Percentiles rank a stretch among this genome's conserved stretches.
Evolutionary conservation across 2,113 vertebrate genomes (phyloP).

Genomic region (Seriola dumerili): DNA sequence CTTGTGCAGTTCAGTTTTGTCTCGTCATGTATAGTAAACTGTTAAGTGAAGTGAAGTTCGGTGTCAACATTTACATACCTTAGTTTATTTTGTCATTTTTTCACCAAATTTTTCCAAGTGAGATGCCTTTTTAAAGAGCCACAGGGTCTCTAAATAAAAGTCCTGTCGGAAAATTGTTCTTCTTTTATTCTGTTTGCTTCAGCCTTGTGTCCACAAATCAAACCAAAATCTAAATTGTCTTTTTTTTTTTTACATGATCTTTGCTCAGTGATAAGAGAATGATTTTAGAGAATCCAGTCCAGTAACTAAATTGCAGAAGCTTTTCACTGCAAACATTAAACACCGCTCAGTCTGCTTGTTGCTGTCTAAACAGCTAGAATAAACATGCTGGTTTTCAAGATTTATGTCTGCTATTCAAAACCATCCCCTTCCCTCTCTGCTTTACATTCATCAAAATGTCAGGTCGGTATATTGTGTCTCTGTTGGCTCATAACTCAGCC

Average conservation of each 20-base stretch:
- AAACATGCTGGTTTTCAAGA: background rate
- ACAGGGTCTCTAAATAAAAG: too few relatives aligned
- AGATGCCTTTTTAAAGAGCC: too few relatives aligned
- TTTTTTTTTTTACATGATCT: too few relatives aligned
- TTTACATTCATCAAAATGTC: background rate
- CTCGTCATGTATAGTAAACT: too few relatives aligned
- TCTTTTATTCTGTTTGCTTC: background rate
- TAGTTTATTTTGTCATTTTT: too few relatives aligned
- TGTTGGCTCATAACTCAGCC: background rate
- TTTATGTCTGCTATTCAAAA: background rate
- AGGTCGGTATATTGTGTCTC: background rate
- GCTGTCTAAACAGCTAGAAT: background rate
- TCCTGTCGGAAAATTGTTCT: background rate
- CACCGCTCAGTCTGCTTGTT: background rate
- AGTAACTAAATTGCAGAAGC: background rate
- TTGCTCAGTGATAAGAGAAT: background rate
- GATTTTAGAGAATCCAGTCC: background rate
- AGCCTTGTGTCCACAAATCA: background rate
- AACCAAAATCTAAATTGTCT: background rate
- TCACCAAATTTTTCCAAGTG: too few relatives aligned
- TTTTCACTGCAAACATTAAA: background rate
- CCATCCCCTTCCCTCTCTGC: background rate
- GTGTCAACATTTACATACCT: background rate
- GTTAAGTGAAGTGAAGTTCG: too few relatives aligned
- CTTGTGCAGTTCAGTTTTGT: too few relatives aligned